Evolutionary conservation across 2,797 vertebrate genomes (phyloP).

Genomic region (Enteromius fasciolatus): DNA sequence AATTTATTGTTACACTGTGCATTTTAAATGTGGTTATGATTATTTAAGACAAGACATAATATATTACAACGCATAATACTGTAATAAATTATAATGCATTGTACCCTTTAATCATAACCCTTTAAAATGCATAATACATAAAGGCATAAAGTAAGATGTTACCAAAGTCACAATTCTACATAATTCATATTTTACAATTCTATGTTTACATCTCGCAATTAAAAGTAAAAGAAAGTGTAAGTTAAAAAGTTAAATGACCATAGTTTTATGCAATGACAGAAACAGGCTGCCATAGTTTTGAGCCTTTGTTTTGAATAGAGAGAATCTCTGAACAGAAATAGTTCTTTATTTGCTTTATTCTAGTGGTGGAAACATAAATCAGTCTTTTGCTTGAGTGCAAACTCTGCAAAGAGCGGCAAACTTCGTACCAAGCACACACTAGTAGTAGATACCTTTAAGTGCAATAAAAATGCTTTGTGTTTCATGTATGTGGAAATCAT

Average conservation of each 20-base stretch:
- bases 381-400: conserved; percentile 23
- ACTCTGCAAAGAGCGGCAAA: background rate
- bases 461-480: background rate
- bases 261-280: background rate
- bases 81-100: background rate
- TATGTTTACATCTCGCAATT: background rate
- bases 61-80: background rate
- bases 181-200: background rate
- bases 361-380: conserved; percentile 5
- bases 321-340: background rate
- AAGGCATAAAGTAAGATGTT: background rate
- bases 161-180: background rate
- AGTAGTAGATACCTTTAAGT: background rate
- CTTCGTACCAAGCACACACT: background rate
- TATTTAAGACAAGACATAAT: background rate
- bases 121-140: background rate
- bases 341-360: background rate
- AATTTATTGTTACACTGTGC: too few species aligned
- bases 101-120: background rate
- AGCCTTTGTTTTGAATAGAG: background rate
- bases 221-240: background rate
- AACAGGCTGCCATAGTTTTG: background rate
- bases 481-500: background rate
- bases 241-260: background rate
- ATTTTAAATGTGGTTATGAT: background rate